Percentiles rank a stretch among this genome's conserved stretches.
Evolutionary conservation across 2,797 vertebrate species (phyloP).

Genomic region (Nothura maculosa): DNA sequence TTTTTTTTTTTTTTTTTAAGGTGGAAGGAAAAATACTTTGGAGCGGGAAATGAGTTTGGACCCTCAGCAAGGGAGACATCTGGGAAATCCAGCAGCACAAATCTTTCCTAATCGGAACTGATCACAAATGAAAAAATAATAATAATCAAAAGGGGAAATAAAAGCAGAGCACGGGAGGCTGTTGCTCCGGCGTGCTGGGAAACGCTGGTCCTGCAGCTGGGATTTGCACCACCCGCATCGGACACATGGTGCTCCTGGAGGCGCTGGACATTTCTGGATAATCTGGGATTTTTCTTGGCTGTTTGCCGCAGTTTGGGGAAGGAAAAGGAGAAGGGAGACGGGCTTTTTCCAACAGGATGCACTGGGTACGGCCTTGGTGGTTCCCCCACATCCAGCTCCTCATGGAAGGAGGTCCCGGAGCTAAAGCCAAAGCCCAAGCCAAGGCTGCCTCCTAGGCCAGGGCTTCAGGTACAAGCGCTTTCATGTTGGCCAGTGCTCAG

Average conservation of each 20-base stretch:
- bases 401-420: background rate
- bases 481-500: background rate
- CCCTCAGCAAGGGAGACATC: constrained; percentile 20
- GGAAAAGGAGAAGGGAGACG: background rate
- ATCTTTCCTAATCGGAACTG: constrained; percentile 21
- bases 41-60: constrained; percentile 36
- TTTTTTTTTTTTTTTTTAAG: background rate
- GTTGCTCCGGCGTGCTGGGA: background rate
- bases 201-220: background rate
- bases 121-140: background rate
- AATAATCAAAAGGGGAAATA: background rate
- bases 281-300: background rate
- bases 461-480: background rate
- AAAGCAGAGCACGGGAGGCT: too few species aligned
- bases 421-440: background rate
- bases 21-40: constrained; percentile 13
- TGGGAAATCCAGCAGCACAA: constrained; percentile 29
- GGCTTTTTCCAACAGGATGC: background rate
- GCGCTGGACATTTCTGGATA: background rate
- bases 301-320: background rate
- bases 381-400: background rate
- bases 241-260: background rate
- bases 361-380: background rate
- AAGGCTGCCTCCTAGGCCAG: background rate
- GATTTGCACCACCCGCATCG: background rate